phyloP scores from a whole-genome alignment of 1,140 invertebrate genomes.

The Acromyrmex echinatior region DNA sequence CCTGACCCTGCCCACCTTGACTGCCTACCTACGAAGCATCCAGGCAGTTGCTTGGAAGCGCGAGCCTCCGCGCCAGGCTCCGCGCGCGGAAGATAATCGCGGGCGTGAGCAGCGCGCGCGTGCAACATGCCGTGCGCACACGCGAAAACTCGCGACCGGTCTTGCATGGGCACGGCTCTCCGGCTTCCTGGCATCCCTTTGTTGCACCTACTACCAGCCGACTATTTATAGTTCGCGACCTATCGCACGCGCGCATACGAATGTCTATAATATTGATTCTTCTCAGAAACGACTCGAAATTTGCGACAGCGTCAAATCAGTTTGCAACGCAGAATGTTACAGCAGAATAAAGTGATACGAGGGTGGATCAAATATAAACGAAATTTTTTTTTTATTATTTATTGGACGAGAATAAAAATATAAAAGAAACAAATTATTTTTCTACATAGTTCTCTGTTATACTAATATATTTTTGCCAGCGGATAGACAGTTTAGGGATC shows the following conservation, averaged over 20 bases:
- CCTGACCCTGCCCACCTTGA: slow-evolving; percentile 83
- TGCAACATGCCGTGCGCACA: slow-evolving; percentile 49
- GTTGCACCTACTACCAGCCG: slow-evolving; percentile 75
- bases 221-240: slow-evolving; percentile 74
- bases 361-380: too few relatives aligned
- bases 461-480: too few relatives aligned
- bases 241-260: slow-evolving; percentile 54
- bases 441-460: too few relatives aligned
- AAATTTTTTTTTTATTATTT: too few relatives aligned
- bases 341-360: too few relatives aligned
- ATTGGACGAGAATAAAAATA: too few relatives aligned
- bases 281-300: slow-evolving; percentile 20
- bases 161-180: slow-evolving; percentile 73
- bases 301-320: background rate
- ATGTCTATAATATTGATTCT: slow-evolving; percentile 46
- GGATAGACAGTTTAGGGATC: too few relatives aligned
- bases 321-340: background rate
- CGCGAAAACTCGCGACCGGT: slow-evolving; percentile 64
- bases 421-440: too few relatives aligned
- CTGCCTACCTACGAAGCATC: slow-evolving; percentile 71
- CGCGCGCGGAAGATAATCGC: slow-evolving; percentile 73
- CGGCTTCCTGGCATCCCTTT: slow-evolving; percentile 79
- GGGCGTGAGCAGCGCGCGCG: slow-evolving; percentile 72
- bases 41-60: slow-evolving; percentile 68
- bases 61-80: slow-evolving; percentile 47